Base-by-base conservation (phyloP, 2,797 vertebrate genomes). In the Loris lydekkerianus region DNA sequence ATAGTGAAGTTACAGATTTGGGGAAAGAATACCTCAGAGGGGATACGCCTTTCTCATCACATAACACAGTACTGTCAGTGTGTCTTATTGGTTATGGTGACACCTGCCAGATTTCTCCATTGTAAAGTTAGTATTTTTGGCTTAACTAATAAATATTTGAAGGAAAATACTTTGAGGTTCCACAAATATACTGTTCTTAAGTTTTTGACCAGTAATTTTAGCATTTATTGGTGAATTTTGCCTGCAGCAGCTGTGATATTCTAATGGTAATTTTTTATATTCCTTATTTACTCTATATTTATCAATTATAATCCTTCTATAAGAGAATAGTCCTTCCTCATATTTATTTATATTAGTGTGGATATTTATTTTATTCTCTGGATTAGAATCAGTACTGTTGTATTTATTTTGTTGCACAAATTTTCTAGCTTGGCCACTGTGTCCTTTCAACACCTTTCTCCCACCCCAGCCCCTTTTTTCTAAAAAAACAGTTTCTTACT, bases 1-100 rank as follows among this genome's bases (percentile, higher is more conserved):
- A 29, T 46, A 81, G 49, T 86, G 40, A 94, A 86, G 7, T 70
- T 86, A 43, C 13, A 81, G 60, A 89, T 93, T 63, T 96, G 5
- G 69, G 27, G 46, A 70, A 82, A 70, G 70, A 72, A 37, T 53
- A 60, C 37, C 15, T 29, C 67, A 61, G 80, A 69, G 27, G 29
- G 86, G n/a, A 61, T 53, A 40, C 60, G 73, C n/a, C 73, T 69
- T 90, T 82, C 69, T 76, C 46, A 43, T 40, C 10, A 6, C 18
- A 21, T 67, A 65, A 11, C 80, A 27, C 25, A 53, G 53, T 67
- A 63, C 49, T 56, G 25, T 83, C 76, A 43, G 0, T 18, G 29
- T 82, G 61, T 63, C n/a, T 75, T 21, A 43, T 61, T 67, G 72
- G 15, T 85, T 69, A 70, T 75, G 81, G 34, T 70, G 61, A n/a